Conservation (phyloP, 2,113 vertebrate species). For the Myiozetetes cayanensis region DNA sequence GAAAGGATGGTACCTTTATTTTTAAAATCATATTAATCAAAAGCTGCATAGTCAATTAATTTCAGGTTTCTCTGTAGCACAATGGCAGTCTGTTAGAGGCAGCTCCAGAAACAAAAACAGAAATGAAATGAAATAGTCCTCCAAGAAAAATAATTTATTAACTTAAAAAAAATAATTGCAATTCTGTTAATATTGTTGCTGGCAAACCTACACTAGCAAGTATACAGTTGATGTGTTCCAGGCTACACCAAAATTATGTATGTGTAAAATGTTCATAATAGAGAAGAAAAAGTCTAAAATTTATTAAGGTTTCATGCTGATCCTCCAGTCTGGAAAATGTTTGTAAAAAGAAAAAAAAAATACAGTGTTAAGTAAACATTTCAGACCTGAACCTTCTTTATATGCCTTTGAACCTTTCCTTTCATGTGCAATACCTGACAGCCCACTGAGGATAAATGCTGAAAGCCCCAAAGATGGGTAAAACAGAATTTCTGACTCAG, state of each 20-base stretch:
- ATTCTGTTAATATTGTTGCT: slow-evolving; percentile 4
- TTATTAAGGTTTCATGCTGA: slow-evolving; percentile 68
- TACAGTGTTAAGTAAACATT: slow-evolving; percentile 77
- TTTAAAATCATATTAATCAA: background rate
- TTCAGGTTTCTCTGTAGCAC: background rate
- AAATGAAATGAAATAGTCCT: slow-evolving; percentile 15
- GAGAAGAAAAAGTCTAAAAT: slow-evolving; percentile 57
- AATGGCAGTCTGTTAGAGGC: background rate
- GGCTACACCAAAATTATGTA: slow-evolving; percentile 25
- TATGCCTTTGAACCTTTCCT: slow-evolving; percentile 80
- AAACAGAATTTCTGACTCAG: slow-evolving; percentile 85
- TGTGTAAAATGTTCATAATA: slow-evolving; percentile 40
- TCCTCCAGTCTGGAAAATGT: slow-evolving; percentile 70
- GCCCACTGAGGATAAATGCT: slow-evolving; percentile 74
- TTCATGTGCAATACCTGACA: slow-evolving; percentile 79
- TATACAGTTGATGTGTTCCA: slow-evolving; percentile 29
- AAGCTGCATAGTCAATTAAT: background rate
- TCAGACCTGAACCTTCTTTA: slow-evolving; percentile 73
- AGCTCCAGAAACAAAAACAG: slow-evolving; percentile 13
- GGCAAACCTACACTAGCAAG: slow-evolving; percentile 28
- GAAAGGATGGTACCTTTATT: background rate
- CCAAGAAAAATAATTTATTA: slow-evolving; percentile 24
- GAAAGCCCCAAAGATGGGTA: slow-evolving; percentile 79
- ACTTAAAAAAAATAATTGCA: slow-evolving; percentile 6
- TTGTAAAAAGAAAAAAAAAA: slow-evolving; percentile 64